Conservation (phyloP, 1,140 invertebrate species). For the Intoshia linei region DNA sequence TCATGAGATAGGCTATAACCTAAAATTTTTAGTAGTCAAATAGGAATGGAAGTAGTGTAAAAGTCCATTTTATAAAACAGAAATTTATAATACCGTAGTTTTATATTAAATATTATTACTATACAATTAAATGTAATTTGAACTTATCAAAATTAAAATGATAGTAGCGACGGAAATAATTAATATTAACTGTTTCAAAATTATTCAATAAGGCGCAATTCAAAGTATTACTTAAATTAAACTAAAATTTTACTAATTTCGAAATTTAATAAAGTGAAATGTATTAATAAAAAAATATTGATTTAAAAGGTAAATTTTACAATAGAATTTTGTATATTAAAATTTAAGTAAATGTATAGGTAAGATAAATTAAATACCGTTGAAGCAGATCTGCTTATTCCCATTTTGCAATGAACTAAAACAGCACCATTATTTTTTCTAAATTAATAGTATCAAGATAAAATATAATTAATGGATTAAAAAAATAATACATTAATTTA, state of each 20-base stretch:
- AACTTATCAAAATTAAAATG: background rate
- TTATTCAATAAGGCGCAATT: no score
- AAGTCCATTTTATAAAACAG: background rate
- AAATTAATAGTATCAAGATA: constrained; percentile 9
- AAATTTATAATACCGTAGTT: background rate
- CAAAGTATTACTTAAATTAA: no score
- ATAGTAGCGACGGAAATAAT: background rate
- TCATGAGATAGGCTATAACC: constrained; percentile 72
- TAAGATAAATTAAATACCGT: constrained; percentile 34
- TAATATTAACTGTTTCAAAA: no score
- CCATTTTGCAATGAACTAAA: constrained; percentile 90
- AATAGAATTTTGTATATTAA: no score
- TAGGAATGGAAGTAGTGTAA: background rate
- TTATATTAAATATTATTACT: background rate
- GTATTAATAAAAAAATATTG: no score
- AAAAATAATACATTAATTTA: background rate
- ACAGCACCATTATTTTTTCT: constrained; percentile 54
- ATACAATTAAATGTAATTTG: background rate
- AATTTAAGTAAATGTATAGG: background rate
- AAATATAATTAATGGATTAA: background rate
- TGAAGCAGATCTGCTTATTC: constrained; percentile 75
- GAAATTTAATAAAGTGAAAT: no score
- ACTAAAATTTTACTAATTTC: no score
- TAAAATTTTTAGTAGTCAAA: constrained; percentile 6
- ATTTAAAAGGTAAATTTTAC: no score